Evolutionary conservation across 2,888 invertebrate species (phyloP), one percentile per base, ranked within the genome.

Genomic region (Mesorhabditis sp.): DNA sequence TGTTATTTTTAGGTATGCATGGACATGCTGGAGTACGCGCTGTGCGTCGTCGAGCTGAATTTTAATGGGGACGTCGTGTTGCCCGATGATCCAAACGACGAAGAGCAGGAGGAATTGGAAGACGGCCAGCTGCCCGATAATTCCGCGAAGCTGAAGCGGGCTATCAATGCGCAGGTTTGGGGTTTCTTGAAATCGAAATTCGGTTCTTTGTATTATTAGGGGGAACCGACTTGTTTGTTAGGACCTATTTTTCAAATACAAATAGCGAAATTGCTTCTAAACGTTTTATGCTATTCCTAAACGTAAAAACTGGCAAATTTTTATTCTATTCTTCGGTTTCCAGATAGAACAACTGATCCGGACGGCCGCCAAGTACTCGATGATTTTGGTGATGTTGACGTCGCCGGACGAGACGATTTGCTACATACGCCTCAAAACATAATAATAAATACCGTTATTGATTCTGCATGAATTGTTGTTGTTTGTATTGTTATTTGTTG

Each of bases 331-430:
- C 28, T 28, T 28, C 28, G n/a, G n/a, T n/a, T 50, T 50, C n/a
- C 65, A 73, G 42, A 63, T 76, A 3, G 73, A 75, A 42, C 72
- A 72, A 42, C 62, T 78, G 13, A 72, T 78, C 4, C 68, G 65
- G 7, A 69, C 74, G 6, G 70, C 76, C 4, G 72, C 75, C n/a
- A 74, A 72, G 65, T 72, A 70, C 65, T 65, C 76, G 3, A 50
- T 77, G 62, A 68, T 80, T 43, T 62, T 78, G 62, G 64, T 80
- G 10, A 67, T 80, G 13, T 68, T 78, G 13, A 65, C 74, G 13
- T 71, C 69, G 66, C 66, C 69, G 4, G 62, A 50, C 4, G 65
- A 69, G 28, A 70, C 67, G 4, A 73, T 71, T 65, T 62, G 72
- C 7, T 73, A 71, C 67, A 43, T 66, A 0, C 62, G 65, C 45